A percentile compares a stretch with the other conserved stretches of the same genome.
These are phyloP conservation scores for Drosophila bipectinata DNA, from an alignment of 1,140 invertebrate genomes.

Conservation along the genomic window DNA sequence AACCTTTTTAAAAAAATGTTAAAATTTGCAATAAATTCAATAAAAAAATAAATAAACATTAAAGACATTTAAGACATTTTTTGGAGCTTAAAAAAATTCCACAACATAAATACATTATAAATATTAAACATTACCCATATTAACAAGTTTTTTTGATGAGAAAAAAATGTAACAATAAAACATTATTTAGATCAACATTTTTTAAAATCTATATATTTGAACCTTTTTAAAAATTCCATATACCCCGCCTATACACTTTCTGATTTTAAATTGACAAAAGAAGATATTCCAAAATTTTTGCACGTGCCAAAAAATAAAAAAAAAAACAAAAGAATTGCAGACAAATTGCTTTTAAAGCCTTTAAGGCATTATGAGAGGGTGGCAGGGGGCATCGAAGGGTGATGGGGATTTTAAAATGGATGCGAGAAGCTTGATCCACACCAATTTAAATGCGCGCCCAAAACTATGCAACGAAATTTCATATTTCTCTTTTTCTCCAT, in stretches of 20 bases:
- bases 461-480: slow-evolving; percentile 62
- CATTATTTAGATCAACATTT: too few relatives aligned
- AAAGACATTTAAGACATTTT: too few relatives aligned
- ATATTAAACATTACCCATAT: too few relatives aligned
- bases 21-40: too few relatives aligned
- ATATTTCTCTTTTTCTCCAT: slow-evolving; percentile 48
- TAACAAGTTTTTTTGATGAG: too few relatives aligned
- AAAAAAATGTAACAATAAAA: too few relatives aligned
- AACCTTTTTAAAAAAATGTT: too few relatives aligned
- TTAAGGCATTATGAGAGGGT: slow-evolving; percentile 54
- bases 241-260: background rate
- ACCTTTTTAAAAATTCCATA: too few relatives aligned
- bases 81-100: too few relatives aligned
- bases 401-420: slow-evolving; percentile 9
- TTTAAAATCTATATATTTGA: too few relatives aligned
- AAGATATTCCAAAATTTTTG: slow-evolving; percentile 21
- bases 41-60: too few relatives aligned
- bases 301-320: slow-evolving; percentile 5
- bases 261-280: background rate
- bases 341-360: slow-evolving; percentile 80
- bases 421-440: slow-evolving; percentile 20
- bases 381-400: slow-evolving; percentile 1
- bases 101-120: too few relatives aligned
- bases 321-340: slow-evolving; percentile 30
- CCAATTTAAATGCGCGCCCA: slow-evolving; percentile 70